Evolutionary conservation across 2,888 invertebrate genomes (phyloP), one percentile per base, ranked within the genome.

Genomic region (Cryptus viduatorius): DNA sequence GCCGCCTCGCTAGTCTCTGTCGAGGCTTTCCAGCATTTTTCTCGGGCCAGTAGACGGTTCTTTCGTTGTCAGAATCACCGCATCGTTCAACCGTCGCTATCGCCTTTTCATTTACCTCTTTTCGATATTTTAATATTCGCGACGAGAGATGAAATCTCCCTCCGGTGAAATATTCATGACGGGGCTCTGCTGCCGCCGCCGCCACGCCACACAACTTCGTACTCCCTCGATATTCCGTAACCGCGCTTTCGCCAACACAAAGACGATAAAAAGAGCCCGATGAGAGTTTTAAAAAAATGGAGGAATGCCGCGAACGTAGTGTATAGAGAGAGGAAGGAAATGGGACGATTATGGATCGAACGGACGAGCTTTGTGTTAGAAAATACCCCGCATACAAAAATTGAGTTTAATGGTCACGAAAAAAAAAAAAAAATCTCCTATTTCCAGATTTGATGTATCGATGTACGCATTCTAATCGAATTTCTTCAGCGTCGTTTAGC

Each of bases 61-160:
- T 79, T 79, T 79, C 65, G 44, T 65, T 64, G 42, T 53, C 65
- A 19, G 53, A 24, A 61, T 61, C 48, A 64, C 46, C 59, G 79
- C 31, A 24, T 53, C 61, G 59, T 64, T 77, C 83, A 68, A 48
- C 78, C 79, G 61, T 72, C 50, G 64, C 61, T 72, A 73, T 61
- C 59, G 71, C 86, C 79, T 82, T 87, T 88, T 87, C 87, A 88
- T 89, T 89, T 87, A 88, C 84, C 86, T 87, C 86, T 87, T 89
- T 88, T 88, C 89, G 89, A 90, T 90, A 90, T 91, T 91, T 91
- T 91, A 91, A 91, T 91, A 91, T 90, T 90, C 90, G 87, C 87
- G 73, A 82, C 86, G 84, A 82, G 83, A 87, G 87, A 89, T 90
- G 87, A 88, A 89, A 86, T 88, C 84, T 87, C 84, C 86, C 87